Conservation (phyloP, 2,797 vertebrate species). For the Catharus ustulatus region DNA sequence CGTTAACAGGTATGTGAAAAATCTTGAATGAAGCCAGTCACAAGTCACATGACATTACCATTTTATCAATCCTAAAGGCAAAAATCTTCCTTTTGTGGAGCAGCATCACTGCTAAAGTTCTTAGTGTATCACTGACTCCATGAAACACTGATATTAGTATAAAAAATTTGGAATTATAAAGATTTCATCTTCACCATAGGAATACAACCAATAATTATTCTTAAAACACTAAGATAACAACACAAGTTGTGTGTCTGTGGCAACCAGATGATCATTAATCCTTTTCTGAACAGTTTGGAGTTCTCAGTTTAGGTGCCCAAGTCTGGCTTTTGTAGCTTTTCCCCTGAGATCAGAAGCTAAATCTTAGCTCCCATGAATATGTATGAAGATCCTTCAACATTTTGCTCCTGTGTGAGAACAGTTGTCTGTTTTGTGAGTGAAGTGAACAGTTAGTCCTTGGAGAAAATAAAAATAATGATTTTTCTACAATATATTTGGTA, state of each 20-base stretch:
- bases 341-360: background rate
- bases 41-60: background rate
- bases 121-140: background rate
- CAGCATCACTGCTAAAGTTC: background rate
- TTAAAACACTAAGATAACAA: background rate
- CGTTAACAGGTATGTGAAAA: background rate
- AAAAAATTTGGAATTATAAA: background rate
- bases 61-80: background rate
- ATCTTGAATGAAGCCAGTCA: background rate
- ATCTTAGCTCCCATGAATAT: background rate
- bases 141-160: background rate
- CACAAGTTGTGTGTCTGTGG: background rate
- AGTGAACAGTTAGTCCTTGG: background rate
- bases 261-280: background rate
- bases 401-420: background rate
- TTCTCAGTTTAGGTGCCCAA: background rate
- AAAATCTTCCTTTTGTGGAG: background rate
- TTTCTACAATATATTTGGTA: background rate
- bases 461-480: background rate
- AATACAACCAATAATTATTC: background rate
- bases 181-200: background rate
- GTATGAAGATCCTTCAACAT: background rate
- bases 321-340: background rate
- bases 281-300: background rate
- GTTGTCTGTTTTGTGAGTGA: background rate